Evolutionary conservation across 2,113 vertebrate species (phyloP).

Genomic region (Xiphophorus maculatus): DNA sequence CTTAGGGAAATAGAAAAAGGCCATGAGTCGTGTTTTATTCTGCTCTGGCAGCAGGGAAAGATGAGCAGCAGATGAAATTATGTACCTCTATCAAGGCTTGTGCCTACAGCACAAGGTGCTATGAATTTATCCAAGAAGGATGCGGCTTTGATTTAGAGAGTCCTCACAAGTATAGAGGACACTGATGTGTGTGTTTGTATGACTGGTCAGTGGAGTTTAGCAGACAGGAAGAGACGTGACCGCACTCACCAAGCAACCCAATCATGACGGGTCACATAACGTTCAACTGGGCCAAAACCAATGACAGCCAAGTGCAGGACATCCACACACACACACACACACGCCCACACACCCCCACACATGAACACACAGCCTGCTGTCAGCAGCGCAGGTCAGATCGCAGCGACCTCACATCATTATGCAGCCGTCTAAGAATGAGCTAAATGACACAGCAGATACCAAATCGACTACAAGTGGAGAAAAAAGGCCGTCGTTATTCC

Average conservation of each 20-base stretch:
- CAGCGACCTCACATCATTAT: constrained; percentile 30
- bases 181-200: constrained; percentile 3
- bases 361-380: constrained; percentile 25
- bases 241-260: constrained; percentile 47
- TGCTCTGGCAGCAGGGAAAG: neutral
- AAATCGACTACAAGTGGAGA: neutral
- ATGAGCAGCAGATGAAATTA: neutral
- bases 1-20: neutral
- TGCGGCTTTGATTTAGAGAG: neutral
- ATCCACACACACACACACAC: constrained; percentile 11
- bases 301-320: constrained; percentile 37
- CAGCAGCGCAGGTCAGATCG: constrained; percentile 1
- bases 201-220: constrained; percentile 31
- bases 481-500: constrained; percentile 6
- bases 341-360: constrained; percentile 14
- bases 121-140: neutral
- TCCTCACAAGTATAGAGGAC: neutral
- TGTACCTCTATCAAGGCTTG: neutral
- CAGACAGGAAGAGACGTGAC: constrained; percentile 41
- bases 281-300: constrained; percentile 43
- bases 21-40: neutral
- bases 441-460: constrained; percentile 4
- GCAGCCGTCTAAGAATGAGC: neutral
- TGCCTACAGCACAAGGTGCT: neutral
- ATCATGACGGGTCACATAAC: constrained; percentile 50